These are phyloP conservation scores for Etheostoma perlongum DNA, from an alignment of 2,797 vertebrate species.

Conservation along the genomic window DNA sequence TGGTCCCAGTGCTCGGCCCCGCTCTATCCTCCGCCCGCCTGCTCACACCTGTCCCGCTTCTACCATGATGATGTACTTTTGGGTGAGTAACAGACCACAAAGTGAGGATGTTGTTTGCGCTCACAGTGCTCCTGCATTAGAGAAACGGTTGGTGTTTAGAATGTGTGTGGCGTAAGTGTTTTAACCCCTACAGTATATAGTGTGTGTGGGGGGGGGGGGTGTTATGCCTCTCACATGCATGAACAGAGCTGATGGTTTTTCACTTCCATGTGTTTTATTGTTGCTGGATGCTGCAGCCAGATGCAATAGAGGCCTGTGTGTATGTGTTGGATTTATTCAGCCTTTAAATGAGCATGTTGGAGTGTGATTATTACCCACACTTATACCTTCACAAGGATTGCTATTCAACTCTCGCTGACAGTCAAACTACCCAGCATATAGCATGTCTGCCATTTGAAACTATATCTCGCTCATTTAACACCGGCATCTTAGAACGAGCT, in stretches of 20 bases:
- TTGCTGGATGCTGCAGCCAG: constrained; percentile 57
- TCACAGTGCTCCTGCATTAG: constrained; percentile 4
- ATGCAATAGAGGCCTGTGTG: constrained; percentile 58
- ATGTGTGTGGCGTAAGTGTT: constrained; percentile 35
- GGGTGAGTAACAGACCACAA: constrained; percentile 77
- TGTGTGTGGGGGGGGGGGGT: constrained; percentile 5
- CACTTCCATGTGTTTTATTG: constrained; percentile 69
- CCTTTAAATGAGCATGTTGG: constrained; percentile 41
- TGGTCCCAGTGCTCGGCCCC: constrained; percentile 65
- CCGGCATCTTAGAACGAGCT: background rate
- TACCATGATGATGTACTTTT: constrained; percentile 88
- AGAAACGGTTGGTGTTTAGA: constrained; percentile 15
- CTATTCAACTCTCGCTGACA: constrained; percentile 41
- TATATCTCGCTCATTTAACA: constrained; percentile 4
- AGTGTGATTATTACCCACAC: constrained; percentile 32
- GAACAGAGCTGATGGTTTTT: constrained; percentile 64
- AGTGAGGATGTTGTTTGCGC: constrained; percentile 28
- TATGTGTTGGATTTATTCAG: constrained; percentile 33
- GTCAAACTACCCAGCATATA: constrained; percentile 59
- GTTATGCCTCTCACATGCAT: constrained; percentile 59
- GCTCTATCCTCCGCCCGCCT: constrained; percentile 48
- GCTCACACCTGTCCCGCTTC: constrained; percentile 56
- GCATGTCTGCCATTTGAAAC: constrained; percentile 35
- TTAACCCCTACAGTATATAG: constrained; percentile 29
- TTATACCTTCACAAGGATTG: constrained; percentile 37